Percentiles rank a stretch among this genome's conserved stretches.
These are phyloP conservation scores for Artemia sinica DNA, from an alignment of 2,888 invertebrate genomes.

Conservation along the genomic window DNA sequence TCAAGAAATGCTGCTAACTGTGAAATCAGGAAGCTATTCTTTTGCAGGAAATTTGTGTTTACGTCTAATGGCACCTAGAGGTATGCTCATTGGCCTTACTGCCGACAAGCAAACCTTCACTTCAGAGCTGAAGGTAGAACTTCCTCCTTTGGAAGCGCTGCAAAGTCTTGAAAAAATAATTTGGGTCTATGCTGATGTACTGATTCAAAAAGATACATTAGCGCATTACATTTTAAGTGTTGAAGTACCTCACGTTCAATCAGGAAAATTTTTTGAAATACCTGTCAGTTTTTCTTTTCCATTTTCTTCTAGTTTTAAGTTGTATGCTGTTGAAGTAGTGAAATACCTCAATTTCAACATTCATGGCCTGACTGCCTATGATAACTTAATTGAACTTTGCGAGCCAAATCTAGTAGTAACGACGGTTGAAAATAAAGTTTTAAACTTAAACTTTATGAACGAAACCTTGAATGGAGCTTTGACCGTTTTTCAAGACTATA, in stretches of 20 bases:
- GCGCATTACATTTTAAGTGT: neutral
- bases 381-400: neutral
- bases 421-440: neutral
- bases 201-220: slow-evolving; percentile 4
- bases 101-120: neutral
- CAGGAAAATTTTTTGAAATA: slow-evolving; percentile 36
- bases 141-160: neutral
- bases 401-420: slow-evolving; percentile 11
- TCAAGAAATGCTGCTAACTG: neutral
- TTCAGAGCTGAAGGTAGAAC: neutral
- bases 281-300: slow-evolving; percentile 65
- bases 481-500: slow-evolving; percentile 20
- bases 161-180: neutral
- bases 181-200: neutral
- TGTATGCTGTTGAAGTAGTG: slow-evolving; percentile 63
- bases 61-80: neutral
- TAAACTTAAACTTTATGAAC: neutral
- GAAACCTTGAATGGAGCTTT: neutral
- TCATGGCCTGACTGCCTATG: slow-evolving; percentile 31
- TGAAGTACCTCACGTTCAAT: slow-evolving; percentile 5
- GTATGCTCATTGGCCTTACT: neutral
- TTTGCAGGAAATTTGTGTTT: neutral
- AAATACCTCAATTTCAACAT: slow-evolving; percentile 63
- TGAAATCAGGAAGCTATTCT: slow-evolving; percentile 7
- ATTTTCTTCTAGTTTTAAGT: slow-evolving; percentile 55